These are phyloP conservation scores for Podabrus alpinus DNA, from an alignment of 2,888 invertebrate genomes.

Conservation along the genomic window DNA sequence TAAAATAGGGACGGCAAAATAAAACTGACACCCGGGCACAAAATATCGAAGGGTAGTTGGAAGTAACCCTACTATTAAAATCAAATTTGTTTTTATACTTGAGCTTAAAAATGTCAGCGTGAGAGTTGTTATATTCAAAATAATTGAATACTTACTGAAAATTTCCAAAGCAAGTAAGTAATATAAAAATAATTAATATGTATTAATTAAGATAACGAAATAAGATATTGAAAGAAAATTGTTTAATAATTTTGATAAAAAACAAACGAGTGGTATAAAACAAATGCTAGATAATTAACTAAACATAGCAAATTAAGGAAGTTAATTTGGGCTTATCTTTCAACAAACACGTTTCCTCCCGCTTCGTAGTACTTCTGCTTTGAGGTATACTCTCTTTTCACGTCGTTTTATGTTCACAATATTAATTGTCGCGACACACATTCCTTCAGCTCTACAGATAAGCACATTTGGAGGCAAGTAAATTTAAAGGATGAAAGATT, in stretches of 20 bases:
- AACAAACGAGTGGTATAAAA: constrained; percentile 22
- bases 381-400: constrained; percentile 38
- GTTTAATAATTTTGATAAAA: not conserved
- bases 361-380: constrained; percentile 40
- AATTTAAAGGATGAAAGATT: constrained; percentile 17
- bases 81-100: no score
- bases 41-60: no score
- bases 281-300: constrained; percentile 49
- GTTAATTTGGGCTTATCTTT: constrained; percentile 53
- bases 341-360: constrained; percentile 48
- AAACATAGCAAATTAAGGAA: constrained; percentile 52
- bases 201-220: not conserved
- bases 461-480: constrained; percentile 20
- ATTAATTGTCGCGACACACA: constrained; percentile 43
- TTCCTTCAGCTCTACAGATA: constrained; percentile 24
- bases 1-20: no score
- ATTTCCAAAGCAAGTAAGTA: no score
- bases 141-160: no score
- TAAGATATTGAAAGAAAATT: not conserved
- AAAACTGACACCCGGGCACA: no score
- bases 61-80: no score
- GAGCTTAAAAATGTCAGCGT: no score
- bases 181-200: not conserved
- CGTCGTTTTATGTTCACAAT: constrained; percentile 47
- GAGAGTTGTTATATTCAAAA: no score